Percentiles rank a stretch among this genome's conserved stretches.
phyloP scores from a whole-genome alignment of 1,140 invertebrate species.

The Macrostomum lignano region DNA sequence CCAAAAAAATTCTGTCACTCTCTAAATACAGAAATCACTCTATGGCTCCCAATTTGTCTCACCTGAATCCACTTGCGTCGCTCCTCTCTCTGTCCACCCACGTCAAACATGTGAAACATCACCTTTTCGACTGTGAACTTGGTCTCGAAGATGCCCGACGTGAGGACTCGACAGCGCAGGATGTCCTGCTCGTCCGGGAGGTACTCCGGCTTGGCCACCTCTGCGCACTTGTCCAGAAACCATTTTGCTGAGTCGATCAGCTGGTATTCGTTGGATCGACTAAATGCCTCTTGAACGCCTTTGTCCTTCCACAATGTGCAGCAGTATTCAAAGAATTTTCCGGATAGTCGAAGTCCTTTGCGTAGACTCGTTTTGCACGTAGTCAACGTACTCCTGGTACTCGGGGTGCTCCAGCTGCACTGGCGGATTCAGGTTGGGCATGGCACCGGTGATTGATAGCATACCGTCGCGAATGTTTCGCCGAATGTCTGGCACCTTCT shows the following conservation, averaged over 20 bases:
- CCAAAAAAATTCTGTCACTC: too few relatives aligned
- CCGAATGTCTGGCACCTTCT: slow-evolving; percentile 69
- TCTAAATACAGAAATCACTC: too few relatives aligned
- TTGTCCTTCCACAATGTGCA: slow-evolving; percentile 70
- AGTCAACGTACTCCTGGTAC: too few relatives aligned
- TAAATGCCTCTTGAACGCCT: slow-evolving; percentile 93
- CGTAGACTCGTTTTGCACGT: too few relatives aligned
- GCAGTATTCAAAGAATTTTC: slow-evolving; percentile 74
- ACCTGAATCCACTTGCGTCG: slow-evolving; percentile 89
- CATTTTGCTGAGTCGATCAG: slow-evolving; percentile 45
- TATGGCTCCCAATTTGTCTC: too few relatives aligned
- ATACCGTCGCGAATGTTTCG: slow-evolving; percentile 98
- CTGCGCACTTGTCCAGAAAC: slow-evolving; percentile 3
- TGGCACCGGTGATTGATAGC: slow-evolving; percentile 88
- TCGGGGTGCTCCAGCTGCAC: too few relatives aligned
- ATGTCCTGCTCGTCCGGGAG: slow-evolving; percentile 6
- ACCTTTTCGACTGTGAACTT: slow-evolving; percentile 98
- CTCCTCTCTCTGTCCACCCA: slow-evolving; percentile 91
- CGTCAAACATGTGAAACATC: slow-evolving; percentile 99
- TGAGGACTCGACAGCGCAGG: slow-evolving; percentile 77
- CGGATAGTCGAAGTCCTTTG: too few relatives aligned
- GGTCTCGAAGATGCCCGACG: slow-evolving; percentile 97
- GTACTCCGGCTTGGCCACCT: slow-evolving; percentile 1
- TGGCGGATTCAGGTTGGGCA: slow-evolving; percentile 71
- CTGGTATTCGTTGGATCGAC: slow-evolving; percentile 96